A percentile compares a stretch with the other conserved stretches of the same genome.
Conservation (phyloP, 2,888 invertebrate genomes). For the Rhabditoides inermis region DNA sequence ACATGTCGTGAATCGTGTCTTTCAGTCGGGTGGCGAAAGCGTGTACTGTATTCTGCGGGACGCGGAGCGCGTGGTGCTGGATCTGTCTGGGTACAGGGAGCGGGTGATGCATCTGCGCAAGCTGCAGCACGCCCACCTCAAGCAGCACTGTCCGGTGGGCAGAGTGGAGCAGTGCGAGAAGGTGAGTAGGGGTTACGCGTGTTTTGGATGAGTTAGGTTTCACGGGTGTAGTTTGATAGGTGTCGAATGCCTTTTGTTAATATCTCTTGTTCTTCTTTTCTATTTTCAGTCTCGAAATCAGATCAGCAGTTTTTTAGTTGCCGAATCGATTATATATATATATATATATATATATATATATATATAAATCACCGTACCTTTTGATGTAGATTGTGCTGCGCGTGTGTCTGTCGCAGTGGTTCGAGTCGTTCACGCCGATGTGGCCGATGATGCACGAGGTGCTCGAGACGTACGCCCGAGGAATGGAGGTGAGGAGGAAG, state of each 20-base stretch:
- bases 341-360: too few species aligned
- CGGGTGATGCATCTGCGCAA: conserved; percentile 62
- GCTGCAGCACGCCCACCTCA: conserved; percentile 18
- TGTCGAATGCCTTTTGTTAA: not conserved
- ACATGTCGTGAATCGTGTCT: too few species aligned
- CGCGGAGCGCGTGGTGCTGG: conserved; percentile 67
- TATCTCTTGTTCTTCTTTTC: not conserved
- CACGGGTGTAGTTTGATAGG: too few species aligned
- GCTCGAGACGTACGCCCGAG: conserved; percentile 66
- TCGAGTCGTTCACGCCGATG: conserved; percentile 76
- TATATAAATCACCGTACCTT: not conserved
- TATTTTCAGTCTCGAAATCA: not conserved
- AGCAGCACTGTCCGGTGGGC: conserved; percentile 19
- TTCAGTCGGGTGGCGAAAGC: conserved; percentile 8
- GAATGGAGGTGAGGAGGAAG: conserved; percentile 10
- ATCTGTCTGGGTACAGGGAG: conserved; percentile 72
- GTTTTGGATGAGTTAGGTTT: not conserved
- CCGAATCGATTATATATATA: too few species aligned
- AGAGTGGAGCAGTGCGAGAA: conserved; percentile 14
- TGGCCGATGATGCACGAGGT: conserved; percentile 77
- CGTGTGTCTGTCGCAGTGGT: conserved; percentile 72
- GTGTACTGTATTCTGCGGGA: conserved; percentile 50
- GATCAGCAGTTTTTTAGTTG: not conserved
- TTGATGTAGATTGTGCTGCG: conserved; percentile 62
- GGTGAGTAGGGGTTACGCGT: conserved; percentile 3